Base-by-base conservation (phyloP, 2,797 vertebrate genomes). In the Allobates femoralis region DNA sequence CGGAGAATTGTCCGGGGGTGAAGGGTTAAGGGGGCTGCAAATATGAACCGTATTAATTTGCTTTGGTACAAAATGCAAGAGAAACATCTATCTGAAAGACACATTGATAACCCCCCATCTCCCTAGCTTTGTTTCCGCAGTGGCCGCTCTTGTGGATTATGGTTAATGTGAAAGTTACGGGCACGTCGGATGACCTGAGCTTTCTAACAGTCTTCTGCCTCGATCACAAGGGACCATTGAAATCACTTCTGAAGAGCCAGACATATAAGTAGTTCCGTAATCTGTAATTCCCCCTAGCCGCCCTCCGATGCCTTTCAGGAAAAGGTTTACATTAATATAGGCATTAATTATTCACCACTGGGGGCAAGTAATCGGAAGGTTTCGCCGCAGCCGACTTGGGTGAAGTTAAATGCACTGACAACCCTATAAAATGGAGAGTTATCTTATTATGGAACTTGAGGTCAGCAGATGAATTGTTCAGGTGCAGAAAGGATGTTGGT, bases 261-360 rank as follows among this genome's bases (percentile, higher is more conserved):
- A 79, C 66, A 46, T 79, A 87, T 87, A 84, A 87, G 86, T 79
- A 79, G 86, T 87, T 87, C 81, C 81, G 75, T 84, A 87, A 87
- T 87, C 75, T 87, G 81, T 87, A 84, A 87, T 87, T 87, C 86
- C 86, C 86, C 11, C 19, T n/a, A 62, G 74, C 80, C 21, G 30
- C 66, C 79, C 80, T 79, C 60, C 32, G 81, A 79, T 69, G n/a
- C 56, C 41, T 71, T 87, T 75, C 74, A 87, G 86, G 81, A 87
- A 87, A 84, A 71, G 81, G 62, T 79, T 83, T 83, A 84, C 81
- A 87, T 87, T 87, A 87, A 79, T 76, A 86, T 66, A 81, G 79
- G 18, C 79, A 86, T 86, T 82, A 81, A 81, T 76, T 86, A 86
- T 86, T 86, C 30, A 86, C 80, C 50, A 50, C 58, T 62, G 55